Base-by-base conservation (phyloP, 2,797 vertebrate species). In the Oreonectes daqikongensis region DNA sequence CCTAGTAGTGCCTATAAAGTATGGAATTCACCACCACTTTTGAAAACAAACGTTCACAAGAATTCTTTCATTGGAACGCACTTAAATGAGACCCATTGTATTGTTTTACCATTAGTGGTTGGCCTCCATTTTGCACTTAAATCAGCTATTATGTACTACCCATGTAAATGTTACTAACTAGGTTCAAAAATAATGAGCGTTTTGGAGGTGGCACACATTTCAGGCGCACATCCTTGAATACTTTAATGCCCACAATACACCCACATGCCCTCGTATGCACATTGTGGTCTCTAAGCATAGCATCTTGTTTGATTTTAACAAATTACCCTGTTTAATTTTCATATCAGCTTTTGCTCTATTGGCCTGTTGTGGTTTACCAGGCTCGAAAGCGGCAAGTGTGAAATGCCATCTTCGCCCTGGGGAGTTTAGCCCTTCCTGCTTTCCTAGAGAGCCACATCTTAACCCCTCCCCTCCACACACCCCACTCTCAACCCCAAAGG, bases 241-340 rank as follows among this genome's bases (percentile, higher is more conserved):
- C 64, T 64, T 20, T 32, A 40, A 50, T 71, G 59, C 77, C 72
- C 55, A 61, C 50, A 67, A 60, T 61, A 35, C 30, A 69, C 74
- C 66, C 63, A 79, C 55, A 66, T 61, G 42, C 20, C 32, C 63
- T 67, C 50, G 24, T 26, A 73, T 42, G 68, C 64, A 35, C 71
- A 64, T 20, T 67, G 55, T 71, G 63, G 50, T 46, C 78, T 79
- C 72, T 55, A 75, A 79, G 80, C 69, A 20, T 80, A 77, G 75
- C 71, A 78, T 73, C 65, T 76, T 82, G 84, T 83, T 85, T 85
- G 82, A 82, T 85, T 83, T 83, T 76, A 83, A 77, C 80, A 78
- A 82, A 83, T 80, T 74, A 79, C 69, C 80, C 75, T 83, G 78
- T 83, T 82, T 80, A 82, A 80, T 83, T 83, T 83, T 80, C 82